Base-by-base conservation (phyloP, 2,113 vertebrate species). In the Zapus hudsonius region DNA sequence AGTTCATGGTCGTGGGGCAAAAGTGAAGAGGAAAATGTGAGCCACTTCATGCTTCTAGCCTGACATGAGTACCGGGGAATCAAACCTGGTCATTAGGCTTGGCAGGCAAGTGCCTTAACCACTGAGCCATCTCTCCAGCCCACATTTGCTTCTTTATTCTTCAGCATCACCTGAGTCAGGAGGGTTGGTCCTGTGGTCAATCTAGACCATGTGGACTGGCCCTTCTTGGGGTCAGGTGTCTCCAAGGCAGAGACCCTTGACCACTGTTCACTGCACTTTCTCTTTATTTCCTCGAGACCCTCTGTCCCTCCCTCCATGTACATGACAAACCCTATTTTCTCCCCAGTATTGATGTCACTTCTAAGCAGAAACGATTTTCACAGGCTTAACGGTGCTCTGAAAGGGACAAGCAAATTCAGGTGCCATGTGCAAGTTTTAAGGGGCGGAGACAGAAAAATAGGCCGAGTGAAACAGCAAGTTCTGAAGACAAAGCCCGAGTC, bases 351-450 rank as follows among this genome's bases (percentile, higher is more conserved):
- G 85, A 93, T 93, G 89, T 31, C 72, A 83, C 95, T 76, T 25
- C 81, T 75, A 95, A 42, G 76, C 0, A 78, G 89, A 95, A 91
- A 78, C 27, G 2, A 78, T 75, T 40, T 20, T 19, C 89, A 72
- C 69, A 94, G 55, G 83, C 90, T 92, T 81, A 95, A 36, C 29
- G 72, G 79, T 66, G 29, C 61, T 70, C 23, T 27, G 59, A 72
- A 29, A 92, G 64, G 23, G 89, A 69, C 78, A 89, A 69, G 66
- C 55, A 82, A 78, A 31, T 67, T 66, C 59, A 90, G 93, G 79
- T 0, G 0, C 29, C 44, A 84, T 40, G 33, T 1, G 1, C n/a
- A n/a, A 63, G 7, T 7, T 29, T 59, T 38, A 74, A 81, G 10
- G 10, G 38, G 3, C 44, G 59, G 16, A 3, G 44, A 3, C 63